Evolutionary conservation across 92 coral and sea anemone species (phyloP).

Genomic region (Nematostella vectensis): DNA sequence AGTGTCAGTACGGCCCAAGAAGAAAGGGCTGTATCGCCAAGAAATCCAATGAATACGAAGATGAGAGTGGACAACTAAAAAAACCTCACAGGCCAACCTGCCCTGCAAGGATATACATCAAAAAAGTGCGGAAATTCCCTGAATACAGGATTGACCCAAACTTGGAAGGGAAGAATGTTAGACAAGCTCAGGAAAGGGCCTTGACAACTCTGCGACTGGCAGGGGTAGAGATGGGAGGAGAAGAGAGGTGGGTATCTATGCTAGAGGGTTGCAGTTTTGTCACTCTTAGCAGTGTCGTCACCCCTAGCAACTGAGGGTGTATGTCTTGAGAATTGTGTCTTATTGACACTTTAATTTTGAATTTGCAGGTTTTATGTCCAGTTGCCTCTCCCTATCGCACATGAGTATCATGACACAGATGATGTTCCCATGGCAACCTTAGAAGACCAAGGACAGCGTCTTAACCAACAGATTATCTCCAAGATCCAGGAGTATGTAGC

Average conservation of each 20-base stretch:
- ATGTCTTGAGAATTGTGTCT: too few species aligned
- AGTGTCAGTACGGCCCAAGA: conserved; percentile 97
- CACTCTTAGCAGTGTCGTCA: too few species aligned
- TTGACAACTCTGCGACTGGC: conserved; percentile 72
- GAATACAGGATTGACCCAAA: conserved; percentile 83
- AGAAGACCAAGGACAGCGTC: conserved; percentile 75
- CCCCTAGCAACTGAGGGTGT: too few species aligned
- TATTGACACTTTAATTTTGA: background rate
- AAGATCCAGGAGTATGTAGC: conserved; percentile 95
- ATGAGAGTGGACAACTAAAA: conserved; percentile 20
- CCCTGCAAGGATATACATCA: conserved; percentile 95
- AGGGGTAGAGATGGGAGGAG: conserved; percentile 88
- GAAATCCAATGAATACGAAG: conserved; percentile 61
- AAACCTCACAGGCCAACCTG: conserved; percentile 90
- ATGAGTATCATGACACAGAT: conserved; percentile 87
- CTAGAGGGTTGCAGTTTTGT: too few species aligned
- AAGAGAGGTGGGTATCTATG: conserved; percentile 77
- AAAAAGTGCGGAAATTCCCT: conserved; percentile 92
- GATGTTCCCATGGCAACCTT: conserved; percentile 38
- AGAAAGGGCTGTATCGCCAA: conserved; percentile 77
- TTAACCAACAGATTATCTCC: conserved; percentile 71
- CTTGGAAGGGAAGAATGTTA: conserved; percentile 78
- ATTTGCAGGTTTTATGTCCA: conserved; percentile 77
- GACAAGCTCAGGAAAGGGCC: conserved; percentile 97
- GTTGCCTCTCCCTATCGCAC: conserved; percentile 88